Evolutionary conservation across 2,113 vertebrate species (phyloP), one percentile per base, ranked within the genome.

Genomic region (Trichomycterus rosablanca): DNA sequence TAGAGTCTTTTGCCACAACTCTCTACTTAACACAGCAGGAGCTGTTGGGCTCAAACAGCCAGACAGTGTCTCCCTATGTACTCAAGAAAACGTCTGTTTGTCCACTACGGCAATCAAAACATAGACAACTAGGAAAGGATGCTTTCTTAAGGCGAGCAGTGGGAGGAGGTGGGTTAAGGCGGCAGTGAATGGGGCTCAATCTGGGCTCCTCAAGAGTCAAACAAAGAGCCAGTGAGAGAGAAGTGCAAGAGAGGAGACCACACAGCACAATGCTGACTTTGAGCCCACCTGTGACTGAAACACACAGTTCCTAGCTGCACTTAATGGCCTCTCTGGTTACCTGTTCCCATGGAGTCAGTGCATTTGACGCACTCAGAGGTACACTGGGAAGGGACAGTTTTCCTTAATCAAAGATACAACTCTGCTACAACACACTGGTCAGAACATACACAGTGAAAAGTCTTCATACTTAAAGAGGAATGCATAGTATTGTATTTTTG

Each of bases 171-270:
- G 72, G 78, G 68, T 75, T 43, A 24, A 50, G 12, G 37, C 57
- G 59, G 66, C 67, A 59, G 59, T 72, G 65, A 83, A 78, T 68
- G 74, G 66, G 67, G 75, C 26, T 4, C n/a, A n/a, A n/a, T n/a
- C n/a, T n/a, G n/a, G n/a, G n/a, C n/a, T n/a, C n/a, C 76, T 86
- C 76, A 82, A 82, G 51, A n/a, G n/a, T n/a, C n/a, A 65, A 76
- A 86, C 83, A 86, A 84, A 77, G 80, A 52, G 46, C 77, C 75
- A 83, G 78, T 86, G 84, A 83, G 75, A 83, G 75, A 53, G 78
- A 73, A 70, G 76, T 54, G 39, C 10, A 70, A 49, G 72, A 74
- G 73, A 64, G 70, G 18, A 59, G 72, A 68, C 42, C 42, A 40
- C 15, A 35, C 37, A 63, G 60, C 58, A 57, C 65, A 71, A 61